Evolutionary conservation across 2,797 vertebrate genomes (phyloP), one percentile per base, ranked within the genome.

Genomic region (Hephaestus fuliginosus): DNA sequence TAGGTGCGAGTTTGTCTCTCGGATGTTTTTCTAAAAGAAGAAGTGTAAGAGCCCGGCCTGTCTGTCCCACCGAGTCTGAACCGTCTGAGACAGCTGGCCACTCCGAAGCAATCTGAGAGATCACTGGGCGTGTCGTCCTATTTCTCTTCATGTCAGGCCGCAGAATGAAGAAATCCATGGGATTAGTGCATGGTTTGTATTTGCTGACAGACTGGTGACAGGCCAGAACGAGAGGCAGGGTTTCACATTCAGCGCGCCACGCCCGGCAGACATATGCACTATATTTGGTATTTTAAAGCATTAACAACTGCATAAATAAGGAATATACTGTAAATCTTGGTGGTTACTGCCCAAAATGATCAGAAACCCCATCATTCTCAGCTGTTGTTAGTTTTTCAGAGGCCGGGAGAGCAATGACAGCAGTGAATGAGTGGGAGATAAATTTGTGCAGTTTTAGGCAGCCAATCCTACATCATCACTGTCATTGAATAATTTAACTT

Each of bases 91-190:
- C 91, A 89, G 86, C 91, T 89, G 89, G 84, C 70, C 71, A 51
- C 83, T 75, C 83, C 30, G 41, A 89, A 83, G 86, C 85, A 81
- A 86, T 90, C 79, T 83, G 81, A 88, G 78, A 69, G 77, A 91
- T 89, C 81, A 63, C 65, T 81, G 88, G 83, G 87, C 68, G 78
- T 87, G 82, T 84, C 70, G 28, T 81, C 80, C 81, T 79, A 79
- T 84, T 90, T 90, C 66, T 86, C 82, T 76, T 85, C 53, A 80
- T 64, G 84, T 90, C 82, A 63, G 86, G 82, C 75, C 36, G 0
- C 90, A 79, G 83, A 79, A 88, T 87, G 76, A 90, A 90, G 85
- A 87, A 88, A 89, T 93, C 88, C 44, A 4, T 43, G 56, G 87
- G 81, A 88, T 88, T 88, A 89, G 74, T 9, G 36, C 70, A 43